phyloP scores from a whole-genome alignment of 2,797 vertebrate genomes.

The Sitta carolinensis region DNA sequence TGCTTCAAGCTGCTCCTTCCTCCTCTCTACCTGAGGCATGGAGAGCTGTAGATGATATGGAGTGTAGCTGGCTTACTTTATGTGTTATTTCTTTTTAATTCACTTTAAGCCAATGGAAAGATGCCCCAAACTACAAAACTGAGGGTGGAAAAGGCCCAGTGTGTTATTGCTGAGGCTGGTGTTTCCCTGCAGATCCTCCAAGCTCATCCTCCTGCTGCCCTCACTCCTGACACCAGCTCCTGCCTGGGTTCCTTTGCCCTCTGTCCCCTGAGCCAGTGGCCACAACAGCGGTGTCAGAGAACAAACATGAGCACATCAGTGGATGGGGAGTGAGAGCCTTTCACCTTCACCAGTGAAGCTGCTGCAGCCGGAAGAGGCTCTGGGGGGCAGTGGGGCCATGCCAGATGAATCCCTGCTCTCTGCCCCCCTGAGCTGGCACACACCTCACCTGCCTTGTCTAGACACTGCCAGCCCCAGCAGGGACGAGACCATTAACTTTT shows the following conservation, averaged over 20 bases:
- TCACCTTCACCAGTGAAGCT: background rate
- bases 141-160: background rate
- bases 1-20: background rate
- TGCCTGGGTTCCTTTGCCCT: accelerated
- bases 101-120: background rate
- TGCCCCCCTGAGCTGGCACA: background rate
- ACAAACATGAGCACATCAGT: accelerated
- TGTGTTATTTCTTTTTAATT: background rate
- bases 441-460: background rate
- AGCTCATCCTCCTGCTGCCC: background rate
- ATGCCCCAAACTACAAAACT: background rate
- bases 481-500: background rate
- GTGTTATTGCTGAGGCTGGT: background rate
- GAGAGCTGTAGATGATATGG: background rate
- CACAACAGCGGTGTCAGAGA: background rate
- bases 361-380: background rate
- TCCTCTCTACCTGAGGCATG: accelerated
- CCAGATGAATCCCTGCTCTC: background rate
- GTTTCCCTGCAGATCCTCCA: background rate
- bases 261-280: accelerated
- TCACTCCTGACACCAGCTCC: background rate
- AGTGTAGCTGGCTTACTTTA: background rate
- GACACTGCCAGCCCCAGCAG: background rate
- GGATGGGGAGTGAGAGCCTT: background rate
- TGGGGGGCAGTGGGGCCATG: background rate